phyloP scores from a whole-genome alignment of 1,140 invertebrate species.

The Physella acuta region DNA sequence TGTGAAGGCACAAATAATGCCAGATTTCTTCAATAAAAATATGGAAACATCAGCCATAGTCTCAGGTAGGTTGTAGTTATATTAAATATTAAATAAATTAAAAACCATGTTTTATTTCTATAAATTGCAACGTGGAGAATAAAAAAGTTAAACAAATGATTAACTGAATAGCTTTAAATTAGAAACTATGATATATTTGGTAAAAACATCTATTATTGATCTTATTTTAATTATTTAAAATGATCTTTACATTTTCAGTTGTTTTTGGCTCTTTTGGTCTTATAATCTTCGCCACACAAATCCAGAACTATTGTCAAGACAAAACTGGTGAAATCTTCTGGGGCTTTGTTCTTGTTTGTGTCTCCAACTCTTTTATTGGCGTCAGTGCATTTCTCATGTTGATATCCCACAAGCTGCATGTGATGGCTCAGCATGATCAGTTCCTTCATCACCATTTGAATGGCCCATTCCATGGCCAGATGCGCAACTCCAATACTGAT shows the following conservation, averaged over 20 bases:
- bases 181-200: too few relatives aligned
- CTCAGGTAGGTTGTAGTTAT: slow-evolving; percentile 11
- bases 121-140: too few relatives aligned
- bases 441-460: slow-evolving; percentile 16
- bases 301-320: slow-evolving; percentile 11
- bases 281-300: slow-evolving; percentile 22
- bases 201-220: neutral
- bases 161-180: too few relatives aligned
- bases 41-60: slow-evolving; percentile 25
- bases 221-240: neutral
- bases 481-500: neutral
- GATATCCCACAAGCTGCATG: slow-evolving; percentile 11
- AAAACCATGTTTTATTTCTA: too few relatives aligned
- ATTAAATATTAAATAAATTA: too few relatives aligned
- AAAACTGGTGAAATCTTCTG: slow-evolving; percentile 1
- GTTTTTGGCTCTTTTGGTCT: slow-evolving; percentile 20
- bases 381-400: slow-evolving; percentile 21
- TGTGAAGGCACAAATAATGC: slow-evolving; percentile 11
- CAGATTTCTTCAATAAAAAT: slow-evolving; percentile 23
- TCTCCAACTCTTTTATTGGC: slow-evolving; percentile 4
- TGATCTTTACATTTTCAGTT: slow-evolving; percentile 9
- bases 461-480: neutral
- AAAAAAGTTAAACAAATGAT: too few relatives aligned
- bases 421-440: slow-evolving; percentile 3
- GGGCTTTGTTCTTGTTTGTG: slow-evolving; percentile 23